Evolutionary conservation across 35 echinoderm and acorn worm genomes (phyloP).

Genomic region (Ptychodera flava): DNA sequence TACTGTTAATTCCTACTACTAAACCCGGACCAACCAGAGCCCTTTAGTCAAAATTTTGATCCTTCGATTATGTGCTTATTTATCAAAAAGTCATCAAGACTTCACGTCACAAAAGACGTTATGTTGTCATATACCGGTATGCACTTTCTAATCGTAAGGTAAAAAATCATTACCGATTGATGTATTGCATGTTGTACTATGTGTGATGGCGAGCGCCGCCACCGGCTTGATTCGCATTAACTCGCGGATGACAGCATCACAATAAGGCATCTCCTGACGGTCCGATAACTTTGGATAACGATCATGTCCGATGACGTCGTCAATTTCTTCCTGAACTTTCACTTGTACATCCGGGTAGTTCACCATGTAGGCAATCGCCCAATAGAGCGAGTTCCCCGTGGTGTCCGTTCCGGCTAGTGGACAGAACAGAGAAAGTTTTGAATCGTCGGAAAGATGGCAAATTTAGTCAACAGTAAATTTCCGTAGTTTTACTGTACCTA

Average conservation of each 20-base stretch:
- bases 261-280: conserved; percentile 5
- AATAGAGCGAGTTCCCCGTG: conserved; percentile 38
- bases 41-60: too few species aligned
- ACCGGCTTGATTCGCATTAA: conserved; percentile 13
- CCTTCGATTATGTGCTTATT: too few species aligned
- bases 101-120: too few species aligned
- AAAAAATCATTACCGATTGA: conserved; percentile 14
- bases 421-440: conserved; percentile 22
- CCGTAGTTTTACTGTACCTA: too few species aligned
- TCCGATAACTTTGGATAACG: not conserved
- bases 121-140: too few species aligned
- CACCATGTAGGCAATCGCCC: conserved; percentile 54
- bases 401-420: conserved; percentile 58
- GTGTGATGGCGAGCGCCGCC: not conserved
- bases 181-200: not conserved
- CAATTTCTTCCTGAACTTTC: conserved; percentile 58
- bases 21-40: too few species aligned
- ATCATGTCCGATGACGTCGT: conserved; percentile 41
- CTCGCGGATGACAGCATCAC: conserved; percentile 11
- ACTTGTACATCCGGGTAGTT: conserved; percentile 55
- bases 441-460: too few species aligned
- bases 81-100: too few species aligned
- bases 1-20: too few species aligned
- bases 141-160: too few species aligned
- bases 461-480: too few species aligned